Percentiles rank a stretch among this genome's conserved stretches.
phyloP scores from a whole-genome alignment of 1,140 invertebrate genomes.

The Vanessa atalanta region DNA sequence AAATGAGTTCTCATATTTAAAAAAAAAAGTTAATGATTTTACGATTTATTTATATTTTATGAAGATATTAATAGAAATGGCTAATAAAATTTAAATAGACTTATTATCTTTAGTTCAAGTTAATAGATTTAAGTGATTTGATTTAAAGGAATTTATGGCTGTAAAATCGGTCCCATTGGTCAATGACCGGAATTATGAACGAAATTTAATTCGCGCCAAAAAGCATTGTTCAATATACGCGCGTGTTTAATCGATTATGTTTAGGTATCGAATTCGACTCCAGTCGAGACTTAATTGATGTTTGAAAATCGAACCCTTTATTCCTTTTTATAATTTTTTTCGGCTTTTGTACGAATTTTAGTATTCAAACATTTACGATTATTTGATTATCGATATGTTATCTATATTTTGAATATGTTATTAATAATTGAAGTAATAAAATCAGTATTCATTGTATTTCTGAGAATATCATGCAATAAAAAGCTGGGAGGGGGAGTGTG shows the following conservation, averaged over 20 bases:
- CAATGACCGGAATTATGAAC: conserved; percentile 36
- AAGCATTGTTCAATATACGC: conserved; percentile 60
- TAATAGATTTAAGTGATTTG: background rate
- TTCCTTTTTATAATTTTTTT: conserved; percentile 14
- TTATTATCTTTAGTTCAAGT: background rate
- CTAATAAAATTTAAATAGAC: background rate
- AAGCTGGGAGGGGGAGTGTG: conserved; percentile 55
- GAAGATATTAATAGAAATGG: too few relatives aligned
- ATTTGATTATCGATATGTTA: background rate
- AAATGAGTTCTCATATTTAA: background rate
- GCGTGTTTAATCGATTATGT: conserved; percentile 75
- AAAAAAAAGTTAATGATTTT: too few relatives aligned
- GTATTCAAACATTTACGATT: background rate
- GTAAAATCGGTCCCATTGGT: conserved; percentile 29
- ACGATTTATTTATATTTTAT: too few relatives aligned
- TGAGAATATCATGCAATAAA: conserved; percentile 62
- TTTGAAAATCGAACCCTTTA: conserved; percentile 44
- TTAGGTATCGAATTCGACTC: conserved; percentile 65
- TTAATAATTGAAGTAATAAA: conserved; percentile 10
- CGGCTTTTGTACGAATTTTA: background rate
- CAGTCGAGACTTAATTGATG: conserved; percentile 44
- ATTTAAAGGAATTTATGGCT: conserved; percentile 18
- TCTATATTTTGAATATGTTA: background rate
- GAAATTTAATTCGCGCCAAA: conserved; percentile 55
- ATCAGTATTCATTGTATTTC: conserved; percentile 42